These are phyloP conservation scores for Lochmaea capreae DNA, from an alignment of 2,888 invertebrate species.

Conservation along the genomic window DNA sequence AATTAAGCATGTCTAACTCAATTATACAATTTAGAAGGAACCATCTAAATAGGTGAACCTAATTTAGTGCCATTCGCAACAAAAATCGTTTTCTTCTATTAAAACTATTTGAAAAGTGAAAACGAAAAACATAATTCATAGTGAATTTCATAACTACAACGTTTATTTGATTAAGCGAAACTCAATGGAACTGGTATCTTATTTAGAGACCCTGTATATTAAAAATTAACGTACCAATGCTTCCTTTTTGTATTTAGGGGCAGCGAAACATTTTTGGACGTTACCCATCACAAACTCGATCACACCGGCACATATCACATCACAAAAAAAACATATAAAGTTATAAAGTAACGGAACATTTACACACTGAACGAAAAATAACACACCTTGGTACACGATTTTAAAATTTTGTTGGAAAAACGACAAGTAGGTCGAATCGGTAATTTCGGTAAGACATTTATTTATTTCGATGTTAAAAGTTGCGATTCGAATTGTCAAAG, in stretches of 20 bases:
- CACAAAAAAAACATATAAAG: conserved; percentile 12
- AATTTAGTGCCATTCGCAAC: too few relatives aligned
- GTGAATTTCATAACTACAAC: too few relatives aligned
- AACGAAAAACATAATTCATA: too few relatives aligned
- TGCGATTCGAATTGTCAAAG: conserved; percentile 51
- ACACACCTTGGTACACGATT: neutral
- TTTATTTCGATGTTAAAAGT: conserved; percentile 43
- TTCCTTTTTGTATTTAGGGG: conserved; percentile 53
- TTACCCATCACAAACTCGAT: conserved; percentile 54
- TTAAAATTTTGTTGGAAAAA: neutral
- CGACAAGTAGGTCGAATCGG: conserved; percentile 18
- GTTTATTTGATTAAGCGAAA: too few relatives aligned
- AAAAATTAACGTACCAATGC: conserved; percentile 32
- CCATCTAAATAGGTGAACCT: too few relatives aligned
- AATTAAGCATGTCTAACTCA: too few relatives aligned
- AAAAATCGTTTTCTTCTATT: too few relatives aligned
- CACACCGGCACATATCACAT: conserved; percentile 38
- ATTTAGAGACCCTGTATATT: too few relatives aligned
- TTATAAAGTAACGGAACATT: neutral
- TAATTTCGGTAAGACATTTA: conserved; percentile 42
- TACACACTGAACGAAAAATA: neutral
- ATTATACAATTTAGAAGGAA: too few relatives aligned
- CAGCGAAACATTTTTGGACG: conserved; percentile 57
- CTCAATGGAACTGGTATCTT: too few relatives aligned
- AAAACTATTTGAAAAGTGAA: too few relatives aligned